A percentile compares a stretch with the other conserved stretches of the same genome.
phyloP scores from a whole-genome alignment of 1,140 invertebrate genomes.

The Lepidurus packardi region DNA sequence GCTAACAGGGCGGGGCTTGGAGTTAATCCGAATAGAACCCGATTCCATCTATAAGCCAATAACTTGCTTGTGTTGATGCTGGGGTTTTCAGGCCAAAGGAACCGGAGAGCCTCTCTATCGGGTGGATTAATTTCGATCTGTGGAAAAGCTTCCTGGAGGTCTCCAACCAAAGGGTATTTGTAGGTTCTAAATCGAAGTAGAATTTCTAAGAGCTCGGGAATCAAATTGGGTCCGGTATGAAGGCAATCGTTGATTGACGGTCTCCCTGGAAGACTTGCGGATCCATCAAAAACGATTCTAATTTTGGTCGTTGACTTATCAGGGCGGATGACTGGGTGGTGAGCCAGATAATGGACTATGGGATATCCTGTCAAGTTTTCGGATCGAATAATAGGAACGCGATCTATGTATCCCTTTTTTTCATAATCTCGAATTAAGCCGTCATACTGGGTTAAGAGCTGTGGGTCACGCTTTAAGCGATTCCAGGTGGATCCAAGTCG shows the following conservation, averaged over 20 bases:
- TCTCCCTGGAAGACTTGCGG: neutral
- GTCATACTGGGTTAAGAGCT: neutral
- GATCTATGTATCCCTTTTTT: too few species aligned
- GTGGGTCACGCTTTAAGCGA: neutral
- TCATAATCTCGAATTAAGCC: too few species aligned
- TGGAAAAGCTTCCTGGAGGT: conserved; percentile 2
- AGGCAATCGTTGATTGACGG: conserved; percentile 20
- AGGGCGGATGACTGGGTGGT: neutral
- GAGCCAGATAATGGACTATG: conserved; percentile 1
- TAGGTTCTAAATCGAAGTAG: neutral
- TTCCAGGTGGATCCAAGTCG: too few species aligned
- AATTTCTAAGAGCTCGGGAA: neutral
- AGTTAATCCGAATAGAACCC: neutral
- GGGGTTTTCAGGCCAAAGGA: neutral
- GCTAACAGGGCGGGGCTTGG: neutral
- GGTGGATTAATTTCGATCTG: neutral
- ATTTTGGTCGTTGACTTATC: conserved; percentile 1
- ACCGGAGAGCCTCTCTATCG: neutral
- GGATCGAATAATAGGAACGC: too few species aligned
- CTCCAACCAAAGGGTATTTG: neutral
- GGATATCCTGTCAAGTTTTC: too few species aligned
- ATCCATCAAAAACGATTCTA: neutral
- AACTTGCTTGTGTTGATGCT: neutral
- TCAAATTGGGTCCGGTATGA: conserved; percentile 1
- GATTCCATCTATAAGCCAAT: neutral